Evolutionary conservation across 2,797 vertebrate species (phyloP).

Genomic region (Cichlasoma orientale): DNA sequence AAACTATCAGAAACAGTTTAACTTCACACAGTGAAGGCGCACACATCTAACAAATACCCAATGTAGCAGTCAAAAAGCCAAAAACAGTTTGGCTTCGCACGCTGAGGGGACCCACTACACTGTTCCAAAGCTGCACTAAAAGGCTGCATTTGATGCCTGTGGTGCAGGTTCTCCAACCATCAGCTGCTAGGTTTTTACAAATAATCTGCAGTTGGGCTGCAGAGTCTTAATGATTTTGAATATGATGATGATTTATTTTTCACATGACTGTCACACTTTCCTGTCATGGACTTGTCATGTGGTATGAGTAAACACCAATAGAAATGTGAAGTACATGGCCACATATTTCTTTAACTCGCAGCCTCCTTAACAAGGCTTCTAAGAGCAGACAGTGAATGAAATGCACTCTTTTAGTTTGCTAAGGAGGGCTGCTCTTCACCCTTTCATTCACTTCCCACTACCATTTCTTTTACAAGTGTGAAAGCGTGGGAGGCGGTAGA

Average conservation of each 20-base stretch:
- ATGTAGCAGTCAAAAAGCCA: constrained; percentile 7
- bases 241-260: not conserved
- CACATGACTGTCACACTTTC: not conserved
- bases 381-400: not conserved
- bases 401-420: not conserved
- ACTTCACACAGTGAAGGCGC: not conserved
- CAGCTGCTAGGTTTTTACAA: not conserved
- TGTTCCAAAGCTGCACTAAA: not conserved
- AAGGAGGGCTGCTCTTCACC: constrained; percentile 10
- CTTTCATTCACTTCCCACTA: constrained; percentile 12
- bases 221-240: not conserved
- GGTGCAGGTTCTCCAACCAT: not conserved
- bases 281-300: not conserved
- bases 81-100: not conserved
- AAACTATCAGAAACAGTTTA: constrained; percentile 23
- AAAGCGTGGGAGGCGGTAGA: constrained; percentile 40
- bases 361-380: not conserved
- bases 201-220: not conserved
- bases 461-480: constrained; percentile 28
- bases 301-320: not conserved
- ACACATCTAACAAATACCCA: not conserved
- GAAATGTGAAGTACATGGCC: not conserved
- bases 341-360: not conserved
- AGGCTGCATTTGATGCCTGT: not conserved
- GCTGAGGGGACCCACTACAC: not conserved